Conservation (phyloP, 2,797 vertebrate genomes). For the Lycodopsis pacificus region DNA sequence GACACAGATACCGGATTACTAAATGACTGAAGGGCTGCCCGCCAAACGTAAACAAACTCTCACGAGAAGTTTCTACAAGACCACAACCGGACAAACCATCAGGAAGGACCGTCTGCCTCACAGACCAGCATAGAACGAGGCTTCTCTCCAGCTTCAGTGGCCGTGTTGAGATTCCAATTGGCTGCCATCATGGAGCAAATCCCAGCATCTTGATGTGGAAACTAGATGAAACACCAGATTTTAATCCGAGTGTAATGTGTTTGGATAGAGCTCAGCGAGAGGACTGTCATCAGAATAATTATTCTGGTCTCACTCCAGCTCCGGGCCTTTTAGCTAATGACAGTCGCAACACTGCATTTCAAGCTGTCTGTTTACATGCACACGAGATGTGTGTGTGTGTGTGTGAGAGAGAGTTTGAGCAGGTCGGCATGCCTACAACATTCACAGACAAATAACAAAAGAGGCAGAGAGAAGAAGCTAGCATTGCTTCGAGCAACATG, state of each 20-base stretch:
- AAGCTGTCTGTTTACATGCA: conserved; percentile 41
- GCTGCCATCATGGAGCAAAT: conserved; percentile 50
- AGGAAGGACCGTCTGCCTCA: not conserved
- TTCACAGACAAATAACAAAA: not conserved
- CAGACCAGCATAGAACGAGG: not conserved
- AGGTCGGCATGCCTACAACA: conserved; percentile 2
- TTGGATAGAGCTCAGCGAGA: conserved; percentile 67
- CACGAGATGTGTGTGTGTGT: not conserved
- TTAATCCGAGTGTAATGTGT: conserved; percentile 66
- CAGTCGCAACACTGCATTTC: conserved; percentile 50
- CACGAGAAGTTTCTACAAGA: not conserved
- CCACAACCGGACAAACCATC: not conserved
- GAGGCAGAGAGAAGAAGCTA: not conserved
- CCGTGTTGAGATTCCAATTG: conserved; percentile 39
- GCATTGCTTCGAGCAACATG: not conserved
- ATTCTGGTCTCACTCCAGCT: conserved; percentile 72
- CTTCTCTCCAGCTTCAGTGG: conserved; percentile 12
- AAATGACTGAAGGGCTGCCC: too few relatives aligned
- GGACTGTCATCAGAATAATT: conserved; percentile 74
- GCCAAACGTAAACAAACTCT: too few relatives aligned
- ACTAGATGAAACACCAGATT: conserved; percentile 59
- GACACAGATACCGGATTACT: too few relatives aligned
- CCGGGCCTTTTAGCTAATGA: conserved; percentile 75
- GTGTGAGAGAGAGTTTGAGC: not conserved
- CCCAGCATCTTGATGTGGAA: conserved; percentile 54